Percentiles rank a stretch among this genome's conserved stretches.
Conservation (phyloP, 23 tunicate species). For the Halocynthia roretzi region DNA sequence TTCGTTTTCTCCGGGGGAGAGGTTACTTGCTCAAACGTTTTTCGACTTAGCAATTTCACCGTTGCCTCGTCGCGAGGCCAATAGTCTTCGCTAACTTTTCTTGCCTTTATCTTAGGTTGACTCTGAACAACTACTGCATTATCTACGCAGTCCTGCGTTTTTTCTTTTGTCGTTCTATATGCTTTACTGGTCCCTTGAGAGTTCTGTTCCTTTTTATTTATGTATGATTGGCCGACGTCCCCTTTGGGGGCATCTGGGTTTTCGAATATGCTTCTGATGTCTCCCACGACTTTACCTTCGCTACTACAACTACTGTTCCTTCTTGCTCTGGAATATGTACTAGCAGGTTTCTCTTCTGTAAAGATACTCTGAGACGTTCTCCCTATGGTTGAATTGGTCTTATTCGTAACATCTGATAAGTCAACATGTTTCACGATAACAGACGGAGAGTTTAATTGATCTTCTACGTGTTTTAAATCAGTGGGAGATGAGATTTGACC, state of each 20-base stretch:
- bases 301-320: neutral
- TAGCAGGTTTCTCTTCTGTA: neutral
- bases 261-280: neutral
- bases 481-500: too few relatives aligned
- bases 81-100: conserved; percentile 65
- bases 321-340: neutral
- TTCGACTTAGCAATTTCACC: conserved; percentile 38
- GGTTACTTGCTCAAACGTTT: neutral
- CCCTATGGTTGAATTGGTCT: too few relatives aligned
- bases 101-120: conserved; percentile 56
- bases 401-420: too few relatives aligned
- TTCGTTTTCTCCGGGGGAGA: neutral
- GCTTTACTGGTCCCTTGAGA: conserved; percentile 5
- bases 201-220: neutral
- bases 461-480: too few relatives aligned
- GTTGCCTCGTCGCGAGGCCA: conserved; percentile 94
- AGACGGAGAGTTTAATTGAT: too few relatives aligned
- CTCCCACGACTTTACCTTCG: neutral
- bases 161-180: neutral
- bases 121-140: conserved; percentile 12
- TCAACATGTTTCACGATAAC: too few relatives aligned
- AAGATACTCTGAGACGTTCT: too few relatives aligned
- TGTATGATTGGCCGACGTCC: neutral
- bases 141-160: neutral
- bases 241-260: neutral